A percentile compares a stretch with the other conserved stretches of the same genome.
These are phyloP conservation scores for Anticlea derivata DNA, from an alignment of 2,888 invertebrate genomes.

Conservation along the genomic window DNA sequence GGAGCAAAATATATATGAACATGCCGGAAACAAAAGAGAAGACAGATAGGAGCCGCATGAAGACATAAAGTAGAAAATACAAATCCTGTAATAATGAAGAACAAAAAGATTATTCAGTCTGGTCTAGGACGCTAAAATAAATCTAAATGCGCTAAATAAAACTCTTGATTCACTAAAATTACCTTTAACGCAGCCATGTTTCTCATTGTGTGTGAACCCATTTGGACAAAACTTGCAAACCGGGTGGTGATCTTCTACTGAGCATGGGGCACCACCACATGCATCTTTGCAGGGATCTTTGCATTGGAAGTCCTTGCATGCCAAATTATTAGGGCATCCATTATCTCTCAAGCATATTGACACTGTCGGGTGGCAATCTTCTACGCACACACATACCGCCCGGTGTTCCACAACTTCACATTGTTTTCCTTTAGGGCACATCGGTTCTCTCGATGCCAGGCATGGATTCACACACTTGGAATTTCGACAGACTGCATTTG, in stretches of 20 bases:
- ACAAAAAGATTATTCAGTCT: constrained; percentile 77
- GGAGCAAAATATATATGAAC: constrained; percentile 73
- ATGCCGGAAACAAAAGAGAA: constrained; percentile 77
- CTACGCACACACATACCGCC: constrained; percentile 93
- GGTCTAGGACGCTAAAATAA: constrained; percentile 69
- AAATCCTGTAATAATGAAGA: constrained; percentile 84
- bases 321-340: constrained; percentile 93
- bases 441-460: constrained; percentile 84
- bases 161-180: constrained; percentile 78
- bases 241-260: constrained; percentile 97
- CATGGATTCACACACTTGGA: constrained; percentile 95
- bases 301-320: constrained; percentile 95
- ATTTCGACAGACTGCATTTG: constrained; percentile 92
- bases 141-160: constrained; percentile 63
- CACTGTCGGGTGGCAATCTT: constrained; percentile 93
- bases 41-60: constrained; percentile 76
- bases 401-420: constrained; percentile 95
- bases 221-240: constrained; percentile 98
- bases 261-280: constrained; percentile 95
- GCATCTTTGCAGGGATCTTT: constrained; percentile 94
- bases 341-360: constrained; percentile 95
- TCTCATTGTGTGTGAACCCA: constrained; percentile 95
- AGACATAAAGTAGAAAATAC: constrained; percentile 78
- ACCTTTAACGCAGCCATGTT: constrained; percentile 98
- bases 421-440: constrained; percentile 92